Base-by-base conservation (phyloP, 2,888 invertebrate genomes). In the Shargacucullia verbasci region DNA sequence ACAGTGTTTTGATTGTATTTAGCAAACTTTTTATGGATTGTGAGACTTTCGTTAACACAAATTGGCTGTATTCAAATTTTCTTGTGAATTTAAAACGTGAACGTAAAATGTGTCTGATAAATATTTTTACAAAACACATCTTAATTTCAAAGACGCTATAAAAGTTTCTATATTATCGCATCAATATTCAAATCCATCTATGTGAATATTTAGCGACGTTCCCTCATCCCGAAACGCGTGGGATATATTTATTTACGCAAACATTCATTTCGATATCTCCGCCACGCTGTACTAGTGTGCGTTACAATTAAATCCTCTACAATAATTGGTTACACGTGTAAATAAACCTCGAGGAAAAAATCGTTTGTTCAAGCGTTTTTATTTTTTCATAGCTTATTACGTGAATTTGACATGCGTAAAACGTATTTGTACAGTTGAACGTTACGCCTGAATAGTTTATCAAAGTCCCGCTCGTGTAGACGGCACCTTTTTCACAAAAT, bases 291-390 rank as follows among this genome's bases (percentile, higher is more conserved):
- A 11, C 29, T 57, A 14, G 55, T 33, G 29, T 43, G 50, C 15
- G 33, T 46, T 41, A 62, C 48, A 60, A 70, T 62, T 65, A 59
- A 65, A 62, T 55, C 54, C 15, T 38, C 37, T 14, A 43, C 33
- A 39, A 43, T 70, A 59, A 65, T 65, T 62, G 50, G 35, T 13
- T 34, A 39, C 61, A 73, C 62, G 74, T 73, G 61, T 61, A 65
- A 57, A 58, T 38, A 52, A 50, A 55, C 37, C 45, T 58, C 31
- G 58, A 70, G 54, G 66, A 47, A 62, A n/a, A 57, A 61, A 59
- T 59, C 20, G 34, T 50, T 48, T 34, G 40, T 29, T 13, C 48
- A 46, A 55, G 13, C 38, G n/a, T 37, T 50, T 57, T 58, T 29
- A 9, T 61, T 60, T 47, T 58, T 49, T 53, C 43, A 50, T 35